A percentile compares a stretch with the other conserved stretches of the same genome.
These are phyloP conservation scores for Actenoides hombroni DNA, from an alignment of 2,113 vertebrate species.

Conservation along the genomic window DNA sequence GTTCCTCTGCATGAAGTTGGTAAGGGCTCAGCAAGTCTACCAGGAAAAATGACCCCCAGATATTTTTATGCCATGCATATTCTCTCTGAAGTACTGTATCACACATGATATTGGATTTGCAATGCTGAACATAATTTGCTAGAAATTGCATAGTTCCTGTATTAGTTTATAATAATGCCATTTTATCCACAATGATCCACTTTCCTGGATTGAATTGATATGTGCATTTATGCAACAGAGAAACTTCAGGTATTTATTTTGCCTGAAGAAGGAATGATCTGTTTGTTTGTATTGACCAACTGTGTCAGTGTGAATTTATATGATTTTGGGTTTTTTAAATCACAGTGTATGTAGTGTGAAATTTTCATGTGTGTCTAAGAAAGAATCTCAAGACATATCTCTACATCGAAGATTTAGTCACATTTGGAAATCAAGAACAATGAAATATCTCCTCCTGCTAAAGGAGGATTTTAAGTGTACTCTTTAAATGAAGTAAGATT, in stretches of 20 bases:
- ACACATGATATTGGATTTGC: not conserved
- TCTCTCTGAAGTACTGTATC: not conserved
- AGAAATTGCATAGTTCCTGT: not conserved
- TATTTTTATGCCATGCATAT: not conserved
- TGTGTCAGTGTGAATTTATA: not conserved
- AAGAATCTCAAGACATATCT: not conserved
- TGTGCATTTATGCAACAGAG: conserved; percentile 7
- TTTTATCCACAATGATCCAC: not conserved
- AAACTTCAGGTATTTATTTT: conserved; percentile 1
- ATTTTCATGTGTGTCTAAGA: not conserved
- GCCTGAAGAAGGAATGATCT: not conserved
- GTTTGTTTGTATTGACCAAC: not conserved
- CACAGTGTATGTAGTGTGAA: not conserved
- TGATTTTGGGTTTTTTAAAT: not conserved
- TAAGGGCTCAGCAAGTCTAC: not conserved
- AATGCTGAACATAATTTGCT: not conserved
- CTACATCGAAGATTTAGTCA: not conserved
- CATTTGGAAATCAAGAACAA: not conserved
- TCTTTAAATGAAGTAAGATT: not conserved
- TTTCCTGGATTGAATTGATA: not conserved
- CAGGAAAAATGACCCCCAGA: not conserved
- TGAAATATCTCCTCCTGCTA: not conserved
- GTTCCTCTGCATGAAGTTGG: not conserved
- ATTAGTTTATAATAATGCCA: not conserved
- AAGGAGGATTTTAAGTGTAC: not conserved